A percentile compares a stretch with the other conserved stretches of the same genome.
phyloP scores from a whole-genome alignment of 1,140 invertebrate genomes.

The Latrodectus geometricus region DNA sequence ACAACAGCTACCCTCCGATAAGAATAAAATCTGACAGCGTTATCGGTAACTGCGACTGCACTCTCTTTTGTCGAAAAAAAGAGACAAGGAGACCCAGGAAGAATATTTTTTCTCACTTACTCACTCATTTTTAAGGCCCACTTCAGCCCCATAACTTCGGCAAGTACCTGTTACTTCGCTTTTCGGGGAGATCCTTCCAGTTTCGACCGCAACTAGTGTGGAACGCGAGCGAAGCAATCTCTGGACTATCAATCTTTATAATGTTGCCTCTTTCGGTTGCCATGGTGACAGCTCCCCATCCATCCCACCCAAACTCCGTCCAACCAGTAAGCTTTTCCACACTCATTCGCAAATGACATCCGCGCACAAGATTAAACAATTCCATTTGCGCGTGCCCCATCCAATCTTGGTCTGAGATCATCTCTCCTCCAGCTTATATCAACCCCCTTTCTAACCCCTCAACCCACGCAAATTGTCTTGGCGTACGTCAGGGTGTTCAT shows the following conservation, averaged over 20 bases:
- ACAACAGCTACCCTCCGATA: background rate
- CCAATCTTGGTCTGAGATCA: background rate
- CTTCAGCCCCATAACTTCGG: background rate
- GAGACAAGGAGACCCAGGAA: background rate
- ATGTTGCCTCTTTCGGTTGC: conserved; percentile 15
- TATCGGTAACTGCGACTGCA: no score
- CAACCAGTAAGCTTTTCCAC: background rate
- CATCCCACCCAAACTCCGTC: background rate
- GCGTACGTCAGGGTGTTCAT: no score
- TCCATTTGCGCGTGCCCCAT: background rate
- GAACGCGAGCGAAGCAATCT: background rate
- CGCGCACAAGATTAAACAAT: background rate
- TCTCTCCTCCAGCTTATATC: background rate
- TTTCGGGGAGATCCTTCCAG: background rate
- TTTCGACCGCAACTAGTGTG: conserved; percentile 4
- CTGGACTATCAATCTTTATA: conserved; percentile 14
- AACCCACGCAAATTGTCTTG: background rate
- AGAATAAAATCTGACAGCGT: no score
- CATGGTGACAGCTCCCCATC: background rate
- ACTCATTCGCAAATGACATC: background rate
- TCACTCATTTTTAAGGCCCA: conserved; percentile 3
- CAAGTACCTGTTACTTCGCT: conserved; percentile 12
- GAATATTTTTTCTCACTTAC: background rate
- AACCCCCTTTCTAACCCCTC: background rate
- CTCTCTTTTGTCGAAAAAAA: no score